A percentile compares a stretch with the other conserved stretches of the same genome.
These are phyloP conservation scores for Allophyes oxyacanthae DNA, from an alignment of 2,888 invertebrate species.

Conservation along the genomic window DNA sequence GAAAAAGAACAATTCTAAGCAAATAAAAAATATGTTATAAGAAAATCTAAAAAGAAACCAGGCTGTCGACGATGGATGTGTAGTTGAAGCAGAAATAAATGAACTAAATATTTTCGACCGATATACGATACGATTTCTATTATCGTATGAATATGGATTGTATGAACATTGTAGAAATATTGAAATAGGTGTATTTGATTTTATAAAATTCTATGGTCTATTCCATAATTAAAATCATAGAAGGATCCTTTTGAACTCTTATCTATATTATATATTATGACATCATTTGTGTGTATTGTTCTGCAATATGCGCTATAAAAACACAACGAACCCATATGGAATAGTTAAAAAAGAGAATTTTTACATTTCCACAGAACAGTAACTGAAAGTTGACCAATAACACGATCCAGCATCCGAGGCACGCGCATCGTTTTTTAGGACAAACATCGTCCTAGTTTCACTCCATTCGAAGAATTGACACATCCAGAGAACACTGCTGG, in stretches of 20 bases:
- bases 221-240: no score
- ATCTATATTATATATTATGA: no score
- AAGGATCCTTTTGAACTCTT: no score
- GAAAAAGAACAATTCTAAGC: no score
- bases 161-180: no score
- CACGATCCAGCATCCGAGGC: conserved; percentile 64
- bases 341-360: conserved; percentile 43
- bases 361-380: conserved; percentile 48
- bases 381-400: conserved; percentile 59
- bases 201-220: no score
- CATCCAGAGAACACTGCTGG: conserved; percentile 73
- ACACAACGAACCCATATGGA: conserved; percentile 16
- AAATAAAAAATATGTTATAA: no score
- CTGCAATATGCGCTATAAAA: conserved; percentile 8
- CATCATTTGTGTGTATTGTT: not conserved
- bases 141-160: not conserved
- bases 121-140: conserved; percentile 18
- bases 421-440: conserved; percentile 82
- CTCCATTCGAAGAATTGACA: conserved; percentile 78
- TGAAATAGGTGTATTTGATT: no score
- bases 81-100: conserved; percentile 14
- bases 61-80: conserved; percentile 1
- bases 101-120: conserved; percentile 19
- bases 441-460: conserved; percentile 72
- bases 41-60: conserved; percentile 8